These are phyloP conservation scores for Crypturellus tataupa DNA, from an alignment of 2,797 vertebrate genomes.

Conservation along the genomic window DNA sequence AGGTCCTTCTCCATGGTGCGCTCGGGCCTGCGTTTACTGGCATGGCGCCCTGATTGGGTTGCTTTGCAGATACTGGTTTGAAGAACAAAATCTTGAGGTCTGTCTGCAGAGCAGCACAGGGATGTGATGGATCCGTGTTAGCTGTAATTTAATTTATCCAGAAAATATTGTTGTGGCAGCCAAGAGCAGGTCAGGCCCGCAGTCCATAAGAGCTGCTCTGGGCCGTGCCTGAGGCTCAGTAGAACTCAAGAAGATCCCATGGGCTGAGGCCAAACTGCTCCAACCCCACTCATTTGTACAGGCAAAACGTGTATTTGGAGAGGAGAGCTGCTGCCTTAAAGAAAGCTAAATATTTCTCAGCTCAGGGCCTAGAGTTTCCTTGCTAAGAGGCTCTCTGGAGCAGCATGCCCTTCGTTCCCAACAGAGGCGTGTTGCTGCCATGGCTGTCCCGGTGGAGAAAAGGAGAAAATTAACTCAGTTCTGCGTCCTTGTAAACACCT, in stretches of 20 bases:
- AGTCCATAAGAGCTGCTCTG: accelerated
- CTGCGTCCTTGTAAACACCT: not conserved
- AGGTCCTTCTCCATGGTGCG: not conserved
- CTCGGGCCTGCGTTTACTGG: accelerated
- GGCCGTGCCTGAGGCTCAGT: too few relatives aligned
- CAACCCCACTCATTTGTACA: not conserved
- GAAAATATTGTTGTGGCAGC: not conserved
- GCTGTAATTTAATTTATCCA: not conserved
- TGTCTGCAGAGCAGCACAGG: accelerated
- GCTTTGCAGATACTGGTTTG: not conserved
- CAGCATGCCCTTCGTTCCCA: not conserved
- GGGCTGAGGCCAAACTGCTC: not conserved
- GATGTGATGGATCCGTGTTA: accelerated
- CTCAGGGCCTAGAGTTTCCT: not conserved
- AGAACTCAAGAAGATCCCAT: not conserved
- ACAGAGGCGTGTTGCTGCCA: accelerated
- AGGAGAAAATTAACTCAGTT: not conserved
- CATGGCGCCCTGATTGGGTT: accelerated
- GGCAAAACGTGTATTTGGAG: not conserved
- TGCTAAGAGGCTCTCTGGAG: not conserved
- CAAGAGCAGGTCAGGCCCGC: too few relatives aligned
- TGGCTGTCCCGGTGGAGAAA: not conserved
- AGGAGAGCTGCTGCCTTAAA: not conserved
- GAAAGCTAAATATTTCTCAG: not conserved
- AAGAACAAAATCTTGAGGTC: not conserved